Percentiles rank a stretch among this genome's conserved stretches.
Evolutionary conservation across 2,113 vertebrate genomes (phyloP).

Genomic region (Solea senegalensis): DNA sequence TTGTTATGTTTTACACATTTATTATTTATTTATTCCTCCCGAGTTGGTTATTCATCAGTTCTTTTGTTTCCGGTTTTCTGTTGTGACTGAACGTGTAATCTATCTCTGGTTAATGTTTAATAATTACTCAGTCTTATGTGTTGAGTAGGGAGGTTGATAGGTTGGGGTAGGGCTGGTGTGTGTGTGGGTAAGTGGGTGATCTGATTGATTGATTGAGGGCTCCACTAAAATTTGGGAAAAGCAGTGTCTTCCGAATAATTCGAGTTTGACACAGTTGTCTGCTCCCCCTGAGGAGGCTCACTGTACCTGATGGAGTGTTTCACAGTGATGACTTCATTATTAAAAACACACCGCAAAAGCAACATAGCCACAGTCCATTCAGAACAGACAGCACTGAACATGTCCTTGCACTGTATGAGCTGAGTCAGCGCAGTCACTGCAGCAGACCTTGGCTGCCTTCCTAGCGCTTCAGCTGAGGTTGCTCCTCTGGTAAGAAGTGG

Average conservation of each 20-base stretch:
- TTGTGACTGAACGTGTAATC: too few species aligned
- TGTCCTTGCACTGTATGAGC: slow-evolving; percentile 29
- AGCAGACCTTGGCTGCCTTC: slow-evolving; percentile 44
- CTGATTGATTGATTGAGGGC: neutral
- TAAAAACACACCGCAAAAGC: slow-evolving; percentile 27
- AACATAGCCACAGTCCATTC: neutral
- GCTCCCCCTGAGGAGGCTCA: neutral
- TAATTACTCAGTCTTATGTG: too few species aligned
- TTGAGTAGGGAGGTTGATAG: too few species aligned
- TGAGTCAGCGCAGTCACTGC: slow-evolving; percentile 48
- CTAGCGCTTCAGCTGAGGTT: slow-evolving; percentile 36
- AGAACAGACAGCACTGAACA: slow-evolving; percentile 19
- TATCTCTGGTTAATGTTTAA: too few species aligned
- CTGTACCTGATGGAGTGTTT: slow-evolving; percentile 20
- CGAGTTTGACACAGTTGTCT: neutral
- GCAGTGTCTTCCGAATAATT: neutral
- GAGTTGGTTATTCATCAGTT: too few species aligned
- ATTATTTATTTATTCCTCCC: too few species aligned
- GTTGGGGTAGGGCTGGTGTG: too few species aligned
- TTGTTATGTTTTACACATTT: too few species aligned
- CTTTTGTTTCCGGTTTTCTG: too few species aligned
- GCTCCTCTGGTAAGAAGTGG: slow-evolving; percentile 47
- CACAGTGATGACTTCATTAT: slow-evolving; percentile 9
- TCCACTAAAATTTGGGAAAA: slow-evolving; percentile 11
- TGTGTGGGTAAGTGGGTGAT: too few species aligned